A percentile compares a stretch with the other conserved stretches of the same genome.
Conservation (phyloP, 2,113 vertebrate genomes). For the Mungos mungo region DNA sequence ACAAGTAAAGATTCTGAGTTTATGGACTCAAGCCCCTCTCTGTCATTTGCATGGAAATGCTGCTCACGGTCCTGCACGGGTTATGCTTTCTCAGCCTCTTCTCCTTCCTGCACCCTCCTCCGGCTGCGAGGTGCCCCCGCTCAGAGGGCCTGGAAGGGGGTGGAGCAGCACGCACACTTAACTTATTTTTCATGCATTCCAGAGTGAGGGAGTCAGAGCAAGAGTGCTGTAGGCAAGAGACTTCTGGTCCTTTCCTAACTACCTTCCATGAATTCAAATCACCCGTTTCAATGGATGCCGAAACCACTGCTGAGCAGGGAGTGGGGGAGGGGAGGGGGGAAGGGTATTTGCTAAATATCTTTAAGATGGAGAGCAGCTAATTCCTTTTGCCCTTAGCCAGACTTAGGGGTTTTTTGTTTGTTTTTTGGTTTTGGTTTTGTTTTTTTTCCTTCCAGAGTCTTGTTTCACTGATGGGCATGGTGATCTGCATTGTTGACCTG, state of each 20-base stretch:
- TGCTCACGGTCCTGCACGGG: background rate
- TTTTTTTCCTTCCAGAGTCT: background rate
- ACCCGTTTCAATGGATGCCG: conserved; percentile 47
- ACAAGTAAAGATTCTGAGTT: background rate
- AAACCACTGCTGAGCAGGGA: conserved; percentile 23
- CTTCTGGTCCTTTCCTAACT: conserved; percentile 51
- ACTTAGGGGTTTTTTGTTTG: background rate
- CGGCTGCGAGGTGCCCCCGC: background rate
- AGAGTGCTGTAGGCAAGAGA: conserved; percentile 46
- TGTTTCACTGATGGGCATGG: background rate
- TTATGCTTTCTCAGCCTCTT: background rate
- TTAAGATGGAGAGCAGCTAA: conserved; percentile 47
- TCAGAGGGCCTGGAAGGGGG: background rate
- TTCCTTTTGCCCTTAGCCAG: conserved; percentile 34
- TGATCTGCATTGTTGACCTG: conserved; percentile 33
- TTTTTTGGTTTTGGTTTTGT: background rate
- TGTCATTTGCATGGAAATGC: background rate
- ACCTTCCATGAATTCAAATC: conserved; percentile 59
- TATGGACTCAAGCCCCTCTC: background rate
- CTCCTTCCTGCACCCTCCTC: background rate
- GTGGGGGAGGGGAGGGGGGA: background rate
- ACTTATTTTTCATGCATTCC: conserved; percentile 79
- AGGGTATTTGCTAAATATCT: conserved; percentile 50
- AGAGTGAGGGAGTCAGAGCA: conserved; percentile 41
- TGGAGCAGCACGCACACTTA: conserved; percentile 42